A percentile compares a stretch with the other conserved stretches of the same genome.
Conservation (phyloP, 1,140 invertebrate species). For the Drosophila willistoni region DNA sequence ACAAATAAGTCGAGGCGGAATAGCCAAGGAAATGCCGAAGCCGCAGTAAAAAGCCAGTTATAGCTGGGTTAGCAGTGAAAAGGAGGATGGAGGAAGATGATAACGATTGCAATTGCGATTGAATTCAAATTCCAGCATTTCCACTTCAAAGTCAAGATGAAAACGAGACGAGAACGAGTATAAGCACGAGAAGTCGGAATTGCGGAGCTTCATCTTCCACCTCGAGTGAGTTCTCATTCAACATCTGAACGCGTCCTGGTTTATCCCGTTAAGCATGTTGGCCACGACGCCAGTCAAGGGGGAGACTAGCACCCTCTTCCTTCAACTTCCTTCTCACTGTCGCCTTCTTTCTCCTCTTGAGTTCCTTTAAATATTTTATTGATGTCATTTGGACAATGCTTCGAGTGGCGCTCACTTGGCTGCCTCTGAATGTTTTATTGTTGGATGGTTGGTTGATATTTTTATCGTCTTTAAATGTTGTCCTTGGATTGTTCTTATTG, state of each 20-base stretch:
- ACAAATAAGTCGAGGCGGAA: conserved; percentile 33
- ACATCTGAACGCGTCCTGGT: conserved; percentile 27
- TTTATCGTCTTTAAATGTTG: conserved; percentile 49
- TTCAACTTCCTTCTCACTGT: neutral
- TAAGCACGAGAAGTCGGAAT: neutral
- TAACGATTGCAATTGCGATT: conserved; percentile 62
- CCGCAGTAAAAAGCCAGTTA: conserved; percentile 62
- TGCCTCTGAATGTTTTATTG: conserved; percentile 47
- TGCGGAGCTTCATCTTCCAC: conserved; percentile 27
- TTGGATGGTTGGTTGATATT: conserved; percentile 47
- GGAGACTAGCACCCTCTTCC: neutral
- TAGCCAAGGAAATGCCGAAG: conserved; percentile 33
- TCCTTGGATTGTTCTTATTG: conserved; percentile 20
- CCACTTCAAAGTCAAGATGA: conserved; percentile 69
- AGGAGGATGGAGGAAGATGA: conserved; percentile 18
- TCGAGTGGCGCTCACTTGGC: conserved; percentile 37
- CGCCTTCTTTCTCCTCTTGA: conserved; percentile 12
- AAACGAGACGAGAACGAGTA: conserved; percentile 49
- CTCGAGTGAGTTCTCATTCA: conserved; percentile 43
- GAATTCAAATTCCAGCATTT: conserved; percentile 68
- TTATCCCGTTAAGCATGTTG: conserved; percentile 57
- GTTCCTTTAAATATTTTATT: conserved; percentile 71
- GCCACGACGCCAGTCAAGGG: conserved; percentile 38
- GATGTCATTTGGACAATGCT: conserved; percentile 56
- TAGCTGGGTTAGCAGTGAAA: conserved; percentile 5